Conservation (phyloP, 2,113 vertebrate genomes). For the Urocitellus parryii region DNA sequence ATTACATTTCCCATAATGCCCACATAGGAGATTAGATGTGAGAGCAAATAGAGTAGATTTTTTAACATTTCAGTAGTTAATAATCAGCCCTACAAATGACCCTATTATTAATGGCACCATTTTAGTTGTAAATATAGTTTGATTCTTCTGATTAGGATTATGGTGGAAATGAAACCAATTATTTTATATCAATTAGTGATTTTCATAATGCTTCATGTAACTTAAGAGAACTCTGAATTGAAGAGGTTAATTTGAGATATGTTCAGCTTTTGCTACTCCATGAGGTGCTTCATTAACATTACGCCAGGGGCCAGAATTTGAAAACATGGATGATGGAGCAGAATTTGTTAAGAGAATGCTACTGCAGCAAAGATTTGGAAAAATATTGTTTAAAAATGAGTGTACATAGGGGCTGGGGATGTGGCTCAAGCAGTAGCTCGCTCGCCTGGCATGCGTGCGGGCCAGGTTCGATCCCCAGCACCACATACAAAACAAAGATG, state of each 20-base stretch:
- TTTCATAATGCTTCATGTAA: neutral
- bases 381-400: neutral
- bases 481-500: too few relatives aligned
- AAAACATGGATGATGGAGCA: conserved; percentile 1
- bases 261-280: neutral
- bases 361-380: neutral
- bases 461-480: too few relatives aligned
- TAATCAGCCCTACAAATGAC: neutral
- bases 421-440: too few relatives aligned
- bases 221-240: neutral
- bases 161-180: neutral
- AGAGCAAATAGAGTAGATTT: neutral
- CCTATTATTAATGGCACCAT: neutral
- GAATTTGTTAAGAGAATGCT: neutral
- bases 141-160: neutral
- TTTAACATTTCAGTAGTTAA: neutral
- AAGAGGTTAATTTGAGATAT: neutral
- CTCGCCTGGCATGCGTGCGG: too few relatives aligned
- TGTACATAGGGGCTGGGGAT: neutral
- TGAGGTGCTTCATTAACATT: neutral
- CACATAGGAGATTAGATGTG: neutral
- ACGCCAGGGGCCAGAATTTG: neutral
- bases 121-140: conserved; percentile 35
- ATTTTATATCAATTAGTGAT: neutral
- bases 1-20: neutral